These are phyloP conservation scores for Astreopora myriophthalma DNA, from an alignment of 64 coral and sea anemone species.

Conservation along the genomic window DNA sequence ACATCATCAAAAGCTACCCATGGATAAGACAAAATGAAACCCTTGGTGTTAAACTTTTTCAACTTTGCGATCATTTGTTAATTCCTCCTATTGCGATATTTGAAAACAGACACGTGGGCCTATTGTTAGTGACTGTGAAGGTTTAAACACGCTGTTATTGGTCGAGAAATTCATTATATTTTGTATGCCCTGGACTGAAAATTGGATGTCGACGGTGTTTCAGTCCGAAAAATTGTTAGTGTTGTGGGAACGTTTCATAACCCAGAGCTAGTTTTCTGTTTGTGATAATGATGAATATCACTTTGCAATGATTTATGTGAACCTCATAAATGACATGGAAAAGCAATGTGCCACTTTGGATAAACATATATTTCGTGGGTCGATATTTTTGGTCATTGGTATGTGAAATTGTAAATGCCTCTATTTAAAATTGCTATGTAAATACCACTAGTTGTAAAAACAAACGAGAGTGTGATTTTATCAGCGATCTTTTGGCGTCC, in stretches of 20 bases:
- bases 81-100: background rate
- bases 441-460: constrained; percentile 18
- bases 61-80: background rate
- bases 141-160: too few species aligned
- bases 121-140: too few species aligned
- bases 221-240: too few species aligned
- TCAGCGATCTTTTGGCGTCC: background rate
- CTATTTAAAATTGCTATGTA: background rate
- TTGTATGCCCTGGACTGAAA: too few species aligned
- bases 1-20: background rate
- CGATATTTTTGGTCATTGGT: background rate
- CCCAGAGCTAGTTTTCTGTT: too few species aligned
- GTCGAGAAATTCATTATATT: too few species aligned
- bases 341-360: too few species aligned
- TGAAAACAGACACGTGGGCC: background rate
- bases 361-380: background rate
- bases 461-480: constrained; percentile 13
- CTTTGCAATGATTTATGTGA: too few species aligned
- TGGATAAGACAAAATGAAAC: background rate
- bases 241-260: too few species aligned
- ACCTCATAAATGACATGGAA: too few species aligned
- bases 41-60: background rate
- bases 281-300: too few species aligned
- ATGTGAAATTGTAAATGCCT: constrained; percentile 15
- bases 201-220: too few species aligned